phyloP scores from a whole-genome alignment of 2,113 vertebrate genomes.

The Ondatra zibethicus region DNA sequence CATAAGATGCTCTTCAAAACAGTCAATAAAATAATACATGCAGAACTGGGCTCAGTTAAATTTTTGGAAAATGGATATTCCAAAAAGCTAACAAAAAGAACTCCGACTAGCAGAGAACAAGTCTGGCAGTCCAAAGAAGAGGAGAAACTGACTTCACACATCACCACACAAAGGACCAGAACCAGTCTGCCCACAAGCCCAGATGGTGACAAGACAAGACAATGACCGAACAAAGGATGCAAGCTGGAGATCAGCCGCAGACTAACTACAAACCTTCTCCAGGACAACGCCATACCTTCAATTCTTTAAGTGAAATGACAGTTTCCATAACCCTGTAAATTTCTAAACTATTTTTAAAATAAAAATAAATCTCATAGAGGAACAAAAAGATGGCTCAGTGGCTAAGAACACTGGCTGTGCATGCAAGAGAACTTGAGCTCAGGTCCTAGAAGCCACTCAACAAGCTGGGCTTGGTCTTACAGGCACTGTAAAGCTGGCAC shows the following conservation, averaged over 20 bases:
- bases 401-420: neutral
- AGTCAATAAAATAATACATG: neutral
- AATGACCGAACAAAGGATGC: neutral
- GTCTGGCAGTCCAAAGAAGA: neutral
- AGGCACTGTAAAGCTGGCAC: neutral
- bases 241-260: neutral
- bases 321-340: neutral
- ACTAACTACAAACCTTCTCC: neutral
- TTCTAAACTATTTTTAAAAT: neutral
- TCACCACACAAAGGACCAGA: neutral
- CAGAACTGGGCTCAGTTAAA: neutral
- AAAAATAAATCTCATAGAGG: neutral
- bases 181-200: neutral
- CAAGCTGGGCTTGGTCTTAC: neutral
- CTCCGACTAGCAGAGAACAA: neutral
- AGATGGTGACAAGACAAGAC: neutral
- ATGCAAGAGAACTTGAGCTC: too few species aligned
- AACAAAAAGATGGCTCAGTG: neutral
- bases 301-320: slow-evolving; percentile 17
- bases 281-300: neutral
- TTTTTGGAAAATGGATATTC: neutral
- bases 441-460: neutral
- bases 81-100: slow-evolving; percentile 22
- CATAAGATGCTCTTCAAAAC: neutral
- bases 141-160: neutral